phyloP scores from a whole-genome alignment of 2,113 vertebrate species.

The Lophotis ruficrista region DNA sequence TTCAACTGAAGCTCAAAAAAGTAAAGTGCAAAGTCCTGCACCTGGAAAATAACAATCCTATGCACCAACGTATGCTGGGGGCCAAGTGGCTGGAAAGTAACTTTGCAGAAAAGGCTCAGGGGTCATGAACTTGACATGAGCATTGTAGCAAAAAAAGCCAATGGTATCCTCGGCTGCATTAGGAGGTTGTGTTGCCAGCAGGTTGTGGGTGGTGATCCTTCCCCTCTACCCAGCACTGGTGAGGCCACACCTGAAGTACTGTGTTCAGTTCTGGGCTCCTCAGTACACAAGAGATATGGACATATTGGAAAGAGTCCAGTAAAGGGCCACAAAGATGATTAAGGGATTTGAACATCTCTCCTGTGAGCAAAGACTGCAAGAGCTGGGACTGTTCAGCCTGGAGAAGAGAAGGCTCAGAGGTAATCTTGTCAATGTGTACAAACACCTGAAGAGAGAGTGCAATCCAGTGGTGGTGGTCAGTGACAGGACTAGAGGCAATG shows the following conservation, averaged over 20 bases:
- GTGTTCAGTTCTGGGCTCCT: neutral
- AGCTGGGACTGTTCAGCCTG: neutral
- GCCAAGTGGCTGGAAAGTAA: neutral
- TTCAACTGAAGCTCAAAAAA: neutral
- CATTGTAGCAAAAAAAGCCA: neutral
- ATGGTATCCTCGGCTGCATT: neutral
- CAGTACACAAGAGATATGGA: neutral
- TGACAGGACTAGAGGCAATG: neutral
- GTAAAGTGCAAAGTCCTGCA: neutral
- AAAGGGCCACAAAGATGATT: neutral
- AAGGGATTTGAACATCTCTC: neutral
- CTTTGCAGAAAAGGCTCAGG: neutral
- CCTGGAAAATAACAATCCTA: neutral
- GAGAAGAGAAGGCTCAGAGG: neutral
- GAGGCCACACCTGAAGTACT: neutral
- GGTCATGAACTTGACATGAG: neutral
- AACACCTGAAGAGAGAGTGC: neutral
- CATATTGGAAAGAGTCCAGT: neutral
- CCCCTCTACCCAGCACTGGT: neutral
- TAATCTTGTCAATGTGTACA: neutral
- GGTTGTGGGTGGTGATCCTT: rapidly evolving
- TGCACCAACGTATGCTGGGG: neutral
- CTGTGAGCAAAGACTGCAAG: neutral
- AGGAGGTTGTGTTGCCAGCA: neutral
- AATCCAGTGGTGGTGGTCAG: neutral